These are phyloP conservation scores for Dioctria rufipes DNA, from an alignment of 2,888 invertebrate genomes.

Conservation along the genomic window DNA sequence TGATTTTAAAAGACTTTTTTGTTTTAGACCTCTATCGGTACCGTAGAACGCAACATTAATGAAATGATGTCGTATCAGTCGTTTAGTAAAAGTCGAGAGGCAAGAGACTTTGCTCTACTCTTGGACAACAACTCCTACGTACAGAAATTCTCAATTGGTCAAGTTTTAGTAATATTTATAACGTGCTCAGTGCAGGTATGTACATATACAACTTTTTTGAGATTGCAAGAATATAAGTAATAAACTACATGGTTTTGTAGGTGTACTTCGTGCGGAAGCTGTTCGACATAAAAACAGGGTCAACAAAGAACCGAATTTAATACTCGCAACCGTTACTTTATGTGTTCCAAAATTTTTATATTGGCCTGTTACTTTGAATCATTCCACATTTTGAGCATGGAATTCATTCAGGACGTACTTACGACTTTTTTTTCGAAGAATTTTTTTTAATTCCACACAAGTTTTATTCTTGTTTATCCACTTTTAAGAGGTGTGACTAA, in stretches of 20 bases:
- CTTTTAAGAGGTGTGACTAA: no score
- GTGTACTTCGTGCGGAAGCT: constrained; percentile 92
- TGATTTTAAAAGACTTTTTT: constrained; percentile 57
- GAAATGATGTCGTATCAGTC: constrained; percentile 89
- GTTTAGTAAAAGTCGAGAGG: constrained; percentile 84
- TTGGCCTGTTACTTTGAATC: no score
- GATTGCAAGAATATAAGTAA: neutral
- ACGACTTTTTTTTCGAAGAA: no score
- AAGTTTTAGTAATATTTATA: constrained; percentile 85
- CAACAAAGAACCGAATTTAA: constrained; percentile 72
- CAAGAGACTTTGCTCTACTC: constrained; percentile 86
- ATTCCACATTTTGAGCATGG: no score
- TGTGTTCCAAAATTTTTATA: no score
- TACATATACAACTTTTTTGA: neutral
- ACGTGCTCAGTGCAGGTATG: constrained; percentile 83
- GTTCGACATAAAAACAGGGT: constrained; percentile 83
- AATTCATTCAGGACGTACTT: no score
- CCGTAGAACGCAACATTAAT: constrained; percentile 88
- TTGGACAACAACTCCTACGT: constrained; percentile 89
- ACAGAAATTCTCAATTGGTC: constrained; percentile 89
- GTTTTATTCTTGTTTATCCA: no score
- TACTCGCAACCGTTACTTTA: no score
- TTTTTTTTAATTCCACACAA: no score
- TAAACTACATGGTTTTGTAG: constrained; percentile 72
- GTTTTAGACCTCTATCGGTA: constrained; percentile 80